phyloP scores from a whole-genome alignment of 1,140 invertebrate genomes.

The Zophobas morio region DNA sequence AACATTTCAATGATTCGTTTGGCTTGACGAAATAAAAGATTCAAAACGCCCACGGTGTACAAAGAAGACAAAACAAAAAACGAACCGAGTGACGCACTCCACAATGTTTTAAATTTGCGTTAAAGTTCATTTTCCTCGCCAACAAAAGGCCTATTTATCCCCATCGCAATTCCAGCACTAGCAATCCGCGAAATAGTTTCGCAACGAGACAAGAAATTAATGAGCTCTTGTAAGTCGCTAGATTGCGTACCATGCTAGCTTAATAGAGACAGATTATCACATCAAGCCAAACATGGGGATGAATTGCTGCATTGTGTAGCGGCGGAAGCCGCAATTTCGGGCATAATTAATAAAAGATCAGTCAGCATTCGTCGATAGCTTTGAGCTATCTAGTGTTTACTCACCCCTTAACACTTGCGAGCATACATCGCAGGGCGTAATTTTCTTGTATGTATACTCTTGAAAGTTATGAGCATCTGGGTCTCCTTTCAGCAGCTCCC shows the following conservation, averaged over 20 bases:
- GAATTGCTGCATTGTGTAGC: slow-evolving; percentile 11
- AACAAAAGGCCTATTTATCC: too few relatives aligned
- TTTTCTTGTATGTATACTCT: slow-evolving; percentile 96
- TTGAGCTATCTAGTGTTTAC: slow-evolving; percentile 45
- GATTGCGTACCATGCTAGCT: slow-evolving; percentile 8
- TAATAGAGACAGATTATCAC: slow-evolving; percentile 40
- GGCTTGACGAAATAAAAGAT: too few relatives aligned
- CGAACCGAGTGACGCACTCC: too few relatives aligned
- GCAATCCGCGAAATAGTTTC: slow-evolving; percentile 21
- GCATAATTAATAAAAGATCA: slow-evolving; percentile 33
- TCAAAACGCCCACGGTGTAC: too few relatives aligned
- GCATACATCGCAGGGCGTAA: slow-evolving; percentile 94
- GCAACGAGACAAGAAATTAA: slow-evolving; percentile 1
- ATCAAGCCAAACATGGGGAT: slow-evolving; percentile 24
- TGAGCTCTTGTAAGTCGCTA: slow-evolving; percentile 1
- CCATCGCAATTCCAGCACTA: slow-evolving; percentile 1
- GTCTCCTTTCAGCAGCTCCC: slow-evolving; percentile 74
- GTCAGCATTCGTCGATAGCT: neutral
- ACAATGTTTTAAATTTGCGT: too few relatives aligned
- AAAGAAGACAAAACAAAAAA: too few relatives aligned
- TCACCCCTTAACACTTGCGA: slow-evolving; percentile 91
- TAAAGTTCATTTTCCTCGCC: too few relatives aligned
- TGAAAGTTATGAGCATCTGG: slow-evolving; percentile 86
- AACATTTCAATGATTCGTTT: too few relatives aligned
- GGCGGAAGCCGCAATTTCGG: slow-evolving; percentile 13